Evolutionary conservation across 2,888 invertebrate genomes (phyloP).

Genomic region (Ashinkailepas kermadecensis): DNA sequence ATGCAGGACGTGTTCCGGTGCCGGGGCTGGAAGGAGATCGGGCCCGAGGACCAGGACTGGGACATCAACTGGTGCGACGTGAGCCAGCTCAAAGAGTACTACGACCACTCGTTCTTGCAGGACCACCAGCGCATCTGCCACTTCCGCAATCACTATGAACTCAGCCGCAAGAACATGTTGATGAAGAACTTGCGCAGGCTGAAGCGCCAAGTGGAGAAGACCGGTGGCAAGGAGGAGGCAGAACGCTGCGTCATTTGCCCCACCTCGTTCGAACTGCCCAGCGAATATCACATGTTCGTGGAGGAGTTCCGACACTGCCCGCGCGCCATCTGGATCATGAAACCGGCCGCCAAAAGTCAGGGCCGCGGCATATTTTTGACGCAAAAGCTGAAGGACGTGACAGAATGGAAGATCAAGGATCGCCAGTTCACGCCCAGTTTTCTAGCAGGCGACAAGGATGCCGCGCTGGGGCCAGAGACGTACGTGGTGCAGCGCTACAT

Average conservation of each 20-base stretch:
- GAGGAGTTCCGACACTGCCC: constrained; percentile 52
- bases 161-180: constrained; percentile 54
- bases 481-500: constrained; percentile 55
- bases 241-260: constrained; percentile 51
- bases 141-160: constrained; percentile 54
- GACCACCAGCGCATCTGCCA: constrained; percentile 52
- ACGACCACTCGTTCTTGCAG: constrained; percentile 44
- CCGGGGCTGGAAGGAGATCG: constrained; percentile 28
- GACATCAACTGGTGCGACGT: constrained; percentile 55
- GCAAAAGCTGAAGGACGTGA: constrained; percentile 48
- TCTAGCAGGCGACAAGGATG: not conserved
- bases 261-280: constrained; percentile 53
- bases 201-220: constrained; percentile 42
- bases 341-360: constrained; percentile 54
- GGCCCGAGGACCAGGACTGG: constrained; percentile 47
- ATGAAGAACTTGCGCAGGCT: constrained; percentile 50
- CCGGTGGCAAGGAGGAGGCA: constrained; percentile 44
- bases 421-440: constrained; percentile 7
- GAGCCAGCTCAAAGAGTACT: constrained; percentile 47
- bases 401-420: constrained; percentile 45
- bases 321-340: constrained; percentile 57
- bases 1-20: constrained; percentile 20
- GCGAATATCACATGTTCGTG: constrained; percentile 54
- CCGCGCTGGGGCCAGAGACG: constrained; percentile 19
- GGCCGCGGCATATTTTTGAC: constrained; percentile 57